phyloP scores from a whole-genome alignment of 1,140 invertebrate species.

The Melipona quadrifasciata region DNA sequence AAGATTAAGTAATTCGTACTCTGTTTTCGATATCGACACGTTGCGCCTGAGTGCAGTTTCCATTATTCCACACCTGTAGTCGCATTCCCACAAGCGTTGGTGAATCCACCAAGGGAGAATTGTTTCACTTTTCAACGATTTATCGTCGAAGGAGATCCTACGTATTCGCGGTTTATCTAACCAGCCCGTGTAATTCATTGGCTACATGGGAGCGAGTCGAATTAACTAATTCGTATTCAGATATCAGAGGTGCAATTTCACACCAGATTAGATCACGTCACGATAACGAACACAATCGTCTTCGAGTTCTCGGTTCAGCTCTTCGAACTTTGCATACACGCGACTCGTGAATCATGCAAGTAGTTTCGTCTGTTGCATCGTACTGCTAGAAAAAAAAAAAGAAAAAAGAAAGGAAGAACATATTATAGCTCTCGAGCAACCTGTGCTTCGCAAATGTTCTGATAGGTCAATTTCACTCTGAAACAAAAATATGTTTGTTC shows the following conservation, averaged over 20 bases:
- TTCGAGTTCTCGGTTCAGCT: conserved; percentile 43
- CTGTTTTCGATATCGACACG: background rate
- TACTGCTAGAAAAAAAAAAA: background rate
- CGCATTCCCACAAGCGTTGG: background rate
- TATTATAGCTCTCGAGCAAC: background rate
- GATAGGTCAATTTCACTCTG: background rate
- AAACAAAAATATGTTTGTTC: background rate
- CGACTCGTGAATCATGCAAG: conserved; percentile 42
- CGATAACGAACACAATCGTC: conserved; percentile 43
- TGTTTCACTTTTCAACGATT: background rate
- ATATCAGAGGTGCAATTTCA: conserved; percentile 22
- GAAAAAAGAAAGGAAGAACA: background rate
- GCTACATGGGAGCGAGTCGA: background rate
- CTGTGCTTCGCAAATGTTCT: background rate
- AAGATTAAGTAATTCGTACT: too few species aligned
- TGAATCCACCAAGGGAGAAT: background rate
- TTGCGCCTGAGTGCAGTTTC: background rate
- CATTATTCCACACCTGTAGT: background rate
- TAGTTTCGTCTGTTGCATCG: background rate
- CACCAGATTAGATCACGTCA: conserved; percentile 36
- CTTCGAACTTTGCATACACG: conserved; percentile 38
- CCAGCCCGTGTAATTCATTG: background rate
- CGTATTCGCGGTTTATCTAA: background rate
- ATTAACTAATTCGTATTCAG: background rate
- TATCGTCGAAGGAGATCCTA: background rate